Evolutionary conservation across 2,113 vertebrate genomes (phyloP).

Genomic region (Piliocolobus tephrosceles): DNA sequence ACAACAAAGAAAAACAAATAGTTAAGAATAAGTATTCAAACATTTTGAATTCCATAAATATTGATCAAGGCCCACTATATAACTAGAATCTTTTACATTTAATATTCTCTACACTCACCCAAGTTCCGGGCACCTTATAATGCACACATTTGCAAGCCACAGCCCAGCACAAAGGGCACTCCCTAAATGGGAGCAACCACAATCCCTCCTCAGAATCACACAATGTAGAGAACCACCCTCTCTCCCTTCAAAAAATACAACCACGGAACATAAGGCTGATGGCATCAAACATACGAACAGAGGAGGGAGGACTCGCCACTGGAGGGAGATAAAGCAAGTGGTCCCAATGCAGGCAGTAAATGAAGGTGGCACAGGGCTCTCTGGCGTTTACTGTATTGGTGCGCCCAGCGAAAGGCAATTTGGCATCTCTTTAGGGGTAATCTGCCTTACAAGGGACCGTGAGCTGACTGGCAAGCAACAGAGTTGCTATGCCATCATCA

Average conservation of each 20-base stretch:
- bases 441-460: fast-evolving
- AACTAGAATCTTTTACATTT: neutral
- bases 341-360: neutral
- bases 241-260: neutral
- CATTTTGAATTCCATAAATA: neutral
- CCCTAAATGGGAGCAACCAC: neutral
- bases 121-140: neutral
- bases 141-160: neutral
- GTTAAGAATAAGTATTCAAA: neutral
- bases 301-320: neutral
- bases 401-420: neutral
- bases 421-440: neutral
- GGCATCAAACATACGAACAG: neutral
- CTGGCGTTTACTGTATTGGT: neutral
- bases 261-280: neutral
- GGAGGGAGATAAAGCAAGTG: neutral
- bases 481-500: fast-evolving
- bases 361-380: neutral
- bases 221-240: neutral
- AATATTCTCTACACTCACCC: neutral
- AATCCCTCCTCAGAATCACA: neutral
- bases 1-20: neutral
- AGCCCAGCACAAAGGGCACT: neutral
- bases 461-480: neutral
- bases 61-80: neutral